Percentiles rank a stretch among this genome's conserved stretches.
Evolutionary conservation across 2,888 invertebrate genomes (phyloP).

Genomic region (Nomada fucata): DNA sequence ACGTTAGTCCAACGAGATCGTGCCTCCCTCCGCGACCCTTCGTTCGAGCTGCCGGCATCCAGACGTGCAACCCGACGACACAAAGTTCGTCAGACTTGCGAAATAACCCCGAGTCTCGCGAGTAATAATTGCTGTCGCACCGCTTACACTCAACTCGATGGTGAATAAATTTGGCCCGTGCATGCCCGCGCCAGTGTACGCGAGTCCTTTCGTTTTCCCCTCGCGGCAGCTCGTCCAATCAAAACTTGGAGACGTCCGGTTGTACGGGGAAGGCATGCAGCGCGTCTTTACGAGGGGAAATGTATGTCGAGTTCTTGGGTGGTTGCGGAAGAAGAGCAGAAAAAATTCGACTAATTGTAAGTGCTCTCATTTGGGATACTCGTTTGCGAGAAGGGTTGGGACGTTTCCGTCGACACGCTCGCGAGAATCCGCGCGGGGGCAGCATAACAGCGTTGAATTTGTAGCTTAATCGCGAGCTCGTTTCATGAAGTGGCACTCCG

Average conservation of each 20-base stretch:
- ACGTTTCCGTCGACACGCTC: not conserved
- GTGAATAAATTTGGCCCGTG: constrained; percentile 10
- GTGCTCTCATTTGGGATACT: no score
- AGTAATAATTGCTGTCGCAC: constrained; percentile 56
- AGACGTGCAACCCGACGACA: constrained; percentile 35
- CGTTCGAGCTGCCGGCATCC: constrained; percentile 6
- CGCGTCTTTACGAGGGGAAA: not conserved
- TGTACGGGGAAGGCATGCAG: not conserved
- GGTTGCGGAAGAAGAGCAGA: not conserved
- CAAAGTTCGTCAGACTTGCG: constrained; percentile 54
- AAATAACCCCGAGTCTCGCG: constrained; percentile 40
- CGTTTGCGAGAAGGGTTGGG: not conserved
- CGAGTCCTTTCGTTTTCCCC: not conserved
- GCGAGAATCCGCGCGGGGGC: not conserved
- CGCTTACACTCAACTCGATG: constrained; percentile 13
- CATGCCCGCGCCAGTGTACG: not conserved
- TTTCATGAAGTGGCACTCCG: constrained; percentile 36
- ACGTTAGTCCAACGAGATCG: constrained; percentile 24
- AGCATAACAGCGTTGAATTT: constrained; percentile 13
- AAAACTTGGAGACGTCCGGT: not conserved
- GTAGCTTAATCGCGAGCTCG: constrained; percentile 51
- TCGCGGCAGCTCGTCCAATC: not conserved
- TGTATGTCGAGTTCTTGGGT: not conserved
- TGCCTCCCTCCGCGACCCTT: constrained; percentile 37
- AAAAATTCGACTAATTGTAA: not conserved